Conservation (phyloP, 2,888 invertebrate species). For the Spisula subtruncata region DNA sequence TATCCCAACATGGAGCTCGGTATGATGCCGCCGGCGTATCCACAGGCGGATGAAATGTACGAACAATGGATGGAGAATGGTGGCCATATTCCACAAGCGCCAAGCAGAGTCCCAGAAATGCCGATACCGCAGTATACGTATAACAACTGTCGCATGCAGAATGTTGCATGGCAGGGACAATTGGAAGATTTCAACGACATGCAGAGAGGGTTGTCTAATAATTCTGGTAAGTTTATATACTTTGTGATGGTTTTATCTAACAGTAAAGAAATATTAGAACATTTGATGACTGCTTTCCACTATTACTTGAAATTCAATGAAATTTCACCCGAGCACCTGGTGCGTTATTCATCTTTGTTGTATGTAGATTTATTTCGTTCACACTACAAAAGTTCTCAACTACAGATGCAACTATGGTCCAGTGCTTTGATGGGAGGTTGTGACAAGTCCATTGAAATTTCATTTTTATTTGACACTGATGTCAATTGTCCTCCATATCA, state of each 20-base stretch:
- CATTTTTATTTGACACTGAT: no score
- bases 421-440: no score
- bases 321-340: no score
- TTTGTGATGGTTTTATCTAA: background rate
- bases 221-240: conserved; percentile 46
- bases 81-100: conserved; percentile 50
- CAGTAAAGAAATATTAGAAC: background rate
- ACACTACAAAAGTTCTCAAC: no score
- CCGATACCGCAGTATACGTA: conserved; percentile 62
- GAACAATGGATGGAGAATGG: conserved; percentile 73
- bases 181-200: conserved; percentile 69
- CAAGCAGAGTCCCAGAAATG: conserved; percentile 46
- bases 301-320: no score
- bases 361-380: no score
- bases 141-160: conserved; percentile 72
- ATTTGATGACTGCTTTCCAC: background rate
- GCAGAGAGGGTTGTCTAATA: conserved; percentile 61
- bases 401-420: no score
- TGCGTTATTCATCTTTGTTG: no score
- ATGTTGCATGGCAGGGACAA: conserved; percentile 69
- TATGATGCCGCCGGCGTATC: conserved; percentile 68
- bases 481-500: no score
- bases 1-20: conserved; percentile 69
- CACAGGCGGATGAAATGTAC: conserved; percentile 72
- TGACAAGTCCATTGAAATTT: no score